Conservation (phyloP, 92 coral and sea anemone species). For the Bergia sp. region DNA sequence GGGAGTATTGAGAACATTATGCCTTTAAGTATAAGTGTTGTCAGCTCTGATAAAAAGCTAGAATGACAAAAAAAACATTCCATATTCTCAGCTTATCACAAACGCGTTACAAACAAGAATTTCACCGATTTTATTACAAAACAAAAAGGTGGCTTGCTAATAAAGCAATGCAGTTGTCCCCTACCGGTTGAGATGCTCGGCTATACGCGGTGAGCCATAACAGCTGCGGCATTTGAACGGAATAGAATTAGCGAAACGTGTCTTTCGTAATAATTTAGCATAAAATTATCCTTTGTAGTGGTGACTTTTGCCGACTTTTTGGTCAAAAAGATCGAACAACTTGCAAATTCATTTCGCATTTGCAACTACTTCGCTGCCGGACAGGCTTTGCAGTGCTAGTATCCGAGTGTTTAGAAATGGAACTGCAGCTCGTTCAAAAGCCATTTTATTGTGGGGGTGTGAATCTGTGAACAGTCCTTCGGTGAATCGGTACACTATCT, state of each 20-base stretch:
- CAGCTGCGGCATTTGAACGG: constrained; percentile 76
- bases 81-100: not conserved
- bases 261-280: constrained; percentile 85
- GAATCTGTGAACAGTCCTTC: constrained; percentile 33
- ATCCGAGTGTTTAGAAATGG: not conserved
- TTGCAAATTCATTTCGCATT: not conserved
- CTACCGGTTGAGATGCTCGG: constrained; percentile 27
- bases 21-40: not conserved
- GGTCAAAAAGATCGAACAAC: constrained; percentile 14
- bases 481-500: constrained; percentile 23
- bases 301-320: constrained; percentile 29
- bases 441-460: constrained; percentile 47
- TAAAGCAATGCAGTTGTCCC: not conserved
- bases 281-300: constrained; percentile 89
- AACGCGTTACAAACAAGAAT: not conserved
- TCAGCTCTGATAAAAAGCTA: not conserved
- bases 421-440: constrained; percentile 32
- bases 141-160: not conserved
- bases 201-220: constrained; percentile 34
- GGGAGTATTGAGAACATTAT: not conserved
- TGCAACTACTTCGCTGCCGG: not conserved
- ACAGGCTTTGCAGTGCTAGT: not conserved
- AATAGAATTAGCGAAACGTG: constrained; percentile 51
- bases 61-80: not conserved
- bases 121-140: constrained; percentile 11